Evolutionary conservation across 2,797 vertebrate species (phyloP).

Genomic region (Syngnathus rostellatus): DNA sequence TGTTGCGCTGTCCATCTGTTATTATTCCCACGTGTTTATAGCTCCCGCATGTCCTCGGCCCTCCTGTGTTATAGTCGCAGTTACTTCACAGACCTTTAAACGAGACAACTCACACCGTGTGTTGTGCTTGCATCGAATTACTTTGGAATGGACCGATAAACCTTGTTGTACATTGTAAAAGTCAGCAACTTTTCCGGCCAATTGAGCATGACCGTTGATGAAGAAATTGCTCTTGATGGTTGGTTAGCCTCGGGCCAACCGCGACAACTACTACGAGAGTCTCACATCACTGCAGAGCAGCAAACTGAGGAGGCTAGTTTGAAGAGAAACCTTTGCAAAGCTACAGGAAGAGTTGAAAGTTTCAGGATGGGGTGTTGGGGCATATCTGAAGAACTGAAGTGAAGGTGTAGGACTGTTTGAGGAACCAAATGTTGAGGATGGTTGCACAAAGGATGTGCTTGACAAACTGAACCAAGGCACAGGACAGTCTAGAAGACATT

Average conservation of each 20-base stretch:
- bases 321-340: neutral
- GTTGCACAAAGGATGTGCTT: neutral
- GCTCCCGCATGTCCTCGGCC: neutral
- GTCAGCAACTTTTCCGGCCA: slow-evolving; percentile 10
- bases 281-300: slow-evolving; percentile 3
- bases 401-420: neutral
- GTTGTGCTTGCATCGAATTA: neutral
- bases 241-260: neutral
- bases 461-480: neutral
- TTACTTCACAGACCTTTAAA: neutral
- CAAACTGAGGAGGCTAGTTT: neutral
- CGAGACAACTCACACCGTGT: neutral
- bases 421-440: neutral
- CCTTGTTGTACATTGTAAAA: neutral
- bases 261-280: neutral
- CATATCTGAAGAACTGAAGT: too few species aligned
- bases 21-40: neutral
- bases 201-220: slow-evolving; percentile 3
- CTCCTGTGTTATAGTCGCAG: neutral
- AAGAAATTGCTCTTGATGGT: slow-evolving; percentile 2
- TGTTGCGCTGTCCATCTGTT: neutral
- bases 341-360: neutral
- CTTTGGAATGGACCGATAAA: neutral
- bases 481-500: neutral
- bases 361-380: neutral